These are phyloP conservation scores for Sisor rabdophorus DNA, from an alignment of 2,113 vertebrate genomes.

Conservation along the genomic window DNA sequence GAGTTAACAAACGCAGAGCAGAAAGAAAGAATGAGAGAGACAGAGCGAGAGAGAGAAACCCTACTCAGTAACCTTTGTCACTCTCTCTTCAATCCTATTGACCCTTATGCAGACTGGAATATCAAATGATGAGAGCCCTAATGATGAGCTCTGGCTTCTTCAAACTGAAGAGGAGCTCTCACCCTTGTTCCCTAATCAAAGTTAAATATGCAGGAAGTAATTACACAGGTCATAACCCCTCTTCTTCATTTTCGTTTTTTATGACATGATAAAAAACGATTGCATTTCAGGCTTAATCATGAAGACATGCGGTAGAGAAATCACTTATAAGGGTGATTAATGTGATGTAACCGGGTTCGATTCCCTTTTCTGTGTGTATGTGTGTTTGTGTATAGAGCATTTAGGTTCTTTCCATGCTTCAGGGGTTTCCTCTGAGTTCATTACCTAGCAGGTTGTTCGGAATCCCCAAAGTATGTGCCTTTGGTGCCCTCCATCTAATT, in stretches of 20 bases:
- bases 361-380: no score
- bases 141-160: constrained; percentile 45
- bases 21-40: constrained; percentile 18
- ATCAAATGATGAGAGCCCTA: constrained; percentile 39
- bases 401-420: no score
- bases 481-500: no score
- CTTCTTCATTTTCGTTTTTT: constrained; percentile 44
- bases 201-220: constrained; percentile 47
- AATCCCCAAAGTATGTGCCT: no score
- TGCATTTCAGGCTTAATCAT: constrained; percentile 18
- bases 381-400: no score
- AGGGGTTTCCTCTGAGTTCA: no score
- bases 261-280: constrained; percentile 29
- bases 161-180: constrained; percentile 41
- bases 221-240: constrained; percentile 47
- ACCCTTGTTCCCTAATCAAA: constrained; percentile 42
- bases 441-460: no score
- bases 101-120: constrained; percentile 43
- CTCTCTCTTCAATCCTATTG: constrained; percentile 44
- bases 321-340: not conserved
- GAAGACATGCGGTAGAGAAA: not conserved
- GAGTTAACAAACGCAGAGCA: not conserved
- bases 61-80: constrained; percentile 50
- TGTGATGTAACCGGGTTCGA: no score
- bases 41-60: constrained; percentile 30